These are phyloP conservation scores for Cyprinodon variegatus DNA, from an alignment of 2,113 vertebrate species.

Conservation along the genomic window DNA sequence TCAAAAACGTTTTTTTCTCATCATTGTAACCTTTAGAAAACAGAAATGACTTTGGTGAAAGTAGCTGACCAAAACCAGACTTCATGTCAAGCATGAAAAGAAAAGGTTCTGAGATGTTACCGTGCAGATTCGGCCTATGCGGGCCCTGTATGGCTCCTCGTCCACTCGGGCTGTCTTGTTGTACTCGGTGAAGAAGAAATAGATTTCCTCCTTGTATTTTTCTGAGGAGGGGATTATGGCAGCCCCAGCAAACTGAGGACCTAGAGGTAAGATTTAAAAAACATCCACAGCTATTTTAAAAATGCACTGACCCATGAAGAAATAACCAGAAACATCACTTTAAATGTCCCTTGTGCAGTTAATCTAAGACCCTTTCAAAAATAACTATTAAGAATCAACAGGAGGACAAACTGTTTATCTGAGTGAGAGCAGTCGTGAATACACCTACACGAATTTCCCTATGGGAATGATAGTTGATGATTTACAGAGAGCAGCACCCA, in stretches of 20 bases:
- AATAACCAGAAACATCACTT: neutral
- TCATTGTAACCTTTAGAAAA: neutral
- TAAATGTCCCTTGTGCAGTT: neutral
- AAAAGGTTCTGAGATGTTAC: slow-evolving; percentile 44
- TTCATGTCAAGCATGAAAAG: too few species aligned
- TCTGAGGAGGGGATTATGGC: slow-evolving; percentile 71
- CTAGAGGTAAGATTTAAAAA: slow-evolving; percentile 52
- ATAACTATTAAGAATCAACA: neutral
- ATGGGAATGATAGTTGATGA: slow-evolving; percentile 29
- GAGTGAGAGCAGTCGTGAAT: slow-evolving; percentile 3
- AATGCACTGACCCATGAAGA: neutral
- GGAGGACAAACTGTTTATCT: neutral
- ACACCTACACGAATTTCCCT: slow-evolving; percentile 30
- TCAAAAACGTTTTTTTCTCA: too few species aligned
- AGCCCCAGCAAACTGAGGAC: slow-evolving; percentile 82
- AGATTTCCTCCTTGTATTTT: slow-evolving; percentile 80
- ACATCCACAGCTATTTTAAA: neutral
- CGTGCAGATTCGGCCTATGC: slow-evolving; percentile 83
- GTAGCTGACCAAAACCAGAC: neutral
- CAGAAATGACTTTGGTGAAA: neutral
- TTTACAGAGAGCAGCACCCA: slow-evolving; percentile 49
- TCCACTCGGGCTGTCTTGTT: slow-evolving; percentile 78
- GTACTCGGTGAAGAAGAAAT: slow-evolving; percentile 85
- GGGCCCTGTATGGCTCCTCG: slow-evolving; percentile 80
- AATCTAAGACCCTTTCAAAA: neutral